A percentile compares a stretch with the other conserved stretches of the same genome.
These are phyloP conservation scores for Epinephelus lanceolatus DNA, from an alignment of 2,113 vertebrate genomes.

Conservation along the genomic window DNA sequence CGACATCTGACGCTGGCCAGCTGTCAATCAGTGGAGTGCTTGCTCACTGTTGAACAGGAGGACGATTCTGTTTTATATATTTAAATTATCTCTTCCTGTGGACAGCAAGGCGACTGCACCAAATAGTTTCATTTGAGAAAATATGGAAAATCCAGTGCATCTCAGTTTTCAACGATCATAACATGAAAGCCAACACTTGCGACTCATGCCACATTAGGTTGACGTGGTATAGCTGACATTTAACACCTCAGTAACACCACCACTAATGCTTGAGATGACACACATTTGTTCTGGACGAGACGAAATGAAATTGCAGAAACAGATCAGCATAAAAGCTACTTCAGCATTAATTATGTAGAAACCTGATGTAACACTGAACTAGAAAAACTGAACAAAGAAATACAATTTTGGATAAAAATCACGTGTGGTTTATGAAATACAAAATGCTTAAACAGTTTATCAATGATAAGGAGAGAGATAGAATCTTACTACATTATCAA, in stretches of 20 bases:
- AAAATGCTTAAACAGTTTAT: too few species aligned
- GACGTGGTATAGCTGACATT: neutral
- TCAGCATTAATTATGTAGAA: too few species aligned
- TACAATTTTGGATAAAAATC: too few species aligned
- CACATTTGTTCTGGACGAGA: neutral
- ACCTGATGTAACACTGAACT: too few species aligned
- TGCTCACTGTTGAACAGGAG: constrained; percentile 1
- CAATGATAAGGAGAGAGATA: too few species aligned
- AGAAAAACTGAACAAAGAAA: too few species aligned
- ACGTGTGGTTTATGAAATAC: too few species aligned
- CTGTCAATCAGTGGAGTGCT: constrained; percentile 16
- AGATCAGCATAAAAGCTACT: too few species aligned
- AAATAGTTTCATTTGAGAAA: neutral
- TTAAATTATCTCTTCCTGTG: neutral
- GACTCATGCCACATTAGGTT: neutral
- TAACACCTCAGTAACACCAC: neutral
- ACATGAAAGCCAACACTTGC: neutral
- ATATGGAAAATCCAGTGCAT: neutral
- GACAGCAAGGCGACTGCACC: neutral
- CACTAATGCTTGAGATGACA: neutral
- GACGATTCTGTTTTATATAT: neutral
- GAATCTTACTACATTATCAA: too few species aligned
- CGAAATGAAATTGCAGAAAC: too few species aligned
- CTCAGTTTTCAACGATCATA: neutral
- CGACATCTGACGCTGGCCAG: constrained; percentile 29